These are phyloP conservation scores for Pogoniulus pusillus DNA, from an alignment of 2,797 vertebrate species.

Conservation along the genomic window DNA sequence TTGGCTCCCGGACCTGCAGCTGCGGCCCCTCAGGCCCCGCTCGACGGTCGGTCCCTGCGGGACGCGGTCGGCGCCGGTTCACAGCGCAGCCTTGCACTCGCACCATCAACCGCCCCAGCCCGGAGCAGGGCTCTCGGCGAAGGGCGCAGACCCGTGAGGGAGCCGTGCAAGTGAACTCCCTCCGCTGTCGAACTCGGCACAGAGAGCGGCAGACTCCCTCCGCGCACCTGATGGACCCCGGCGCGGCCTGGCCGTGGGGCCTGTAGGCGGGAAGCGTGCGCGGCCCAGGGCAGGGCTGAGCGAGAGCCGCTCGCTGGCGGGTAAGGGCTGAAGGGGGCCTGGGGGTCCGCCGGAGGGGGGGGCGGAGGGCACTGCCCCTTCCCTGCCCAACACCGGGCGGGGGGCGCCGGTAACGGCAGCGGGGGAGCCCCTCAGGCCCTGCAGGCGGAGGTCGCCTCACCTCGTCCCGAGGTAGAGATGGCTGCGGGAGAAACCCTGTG, in stretches of 20 bases:
- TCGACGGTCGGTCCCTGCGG: no score
- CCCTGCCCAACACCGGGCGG: neutral
- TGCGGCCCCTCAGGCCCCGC: no score
- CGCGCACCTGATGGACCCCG: no score
- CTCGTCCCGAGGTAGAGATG: no score
- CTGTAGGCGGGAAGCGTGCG: neutral
- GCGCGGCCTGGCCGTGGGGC: neutral
- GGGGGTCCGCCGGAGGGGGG: neutral
- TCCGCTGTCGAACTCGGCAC: no score
- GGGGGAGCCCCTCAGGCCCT: neutral
- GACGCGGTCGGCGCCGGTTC: neutral
- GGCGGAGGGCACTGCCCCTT: no score
- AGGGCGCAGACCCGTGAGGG: neutral
- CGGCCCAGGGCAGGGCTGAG: neutral
- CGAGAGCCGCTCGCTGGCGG: neutral
- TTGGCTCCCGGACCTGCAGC: neutral
- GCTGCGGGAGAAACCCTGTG: neutral
- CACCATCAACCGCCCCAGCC: neutral
- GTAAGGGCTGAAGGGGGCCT: neutral
- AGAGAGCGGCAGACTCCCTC: no score
- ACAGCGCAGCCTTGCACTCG: neutral
- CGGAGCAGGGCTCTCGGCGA: no score
- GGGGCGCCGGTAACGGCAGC: neutral
- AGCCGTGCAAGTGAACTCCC: neutral
- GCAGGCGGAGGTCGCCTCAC: neutral